Base-by-base conservation (phyloP, 2,113 vertebrate species). In the Murina feae region DNA sequence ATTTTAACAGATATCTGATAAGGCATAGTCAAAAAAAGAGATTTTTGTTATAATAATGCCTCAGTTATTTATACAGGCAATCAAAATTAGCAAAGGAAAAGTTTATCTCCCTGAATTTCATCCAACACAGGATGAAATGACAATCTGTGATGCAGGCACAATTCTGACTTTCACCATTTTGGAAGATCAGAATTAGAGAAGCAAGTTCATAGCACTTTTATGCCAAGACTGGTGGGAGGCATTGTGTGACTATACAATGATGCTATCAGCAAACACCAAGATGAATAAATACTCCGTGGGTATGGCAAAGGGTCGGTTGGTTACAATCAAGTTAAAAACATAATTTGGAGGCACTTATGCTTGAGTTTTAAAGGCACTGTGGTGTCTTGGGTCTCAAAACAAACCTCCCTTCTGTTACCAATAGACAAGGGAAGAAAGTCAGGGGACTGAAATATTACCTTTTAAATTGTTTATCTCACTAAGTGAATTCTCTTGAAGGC, bases 321-420 rank as follows among this genome's bases (percentile, higher is more conserved):
- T 84, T 39, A 65, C 5, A 79, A 32, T 39, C 32, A 37, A 69
- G 12, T 37, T 47, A 14, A 44, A 92, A 92, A 80, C 49, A 32
- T 51, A 80, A 42, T 51, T 85, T 84, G 37, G 28, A 78, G 79
- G 5, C 2, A 9, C 39, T 79, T 74, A 58, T 23, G 7, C 20
- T 68, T 72, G n/a, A 71, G 5, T 1, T 49, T 88, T 74, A 69
- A 80, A 66, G 11, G 8, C 1, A 30, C 28, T 58, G 11, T 88
- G n/a, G 6, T 76, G 11, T 4, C 10, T 4, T n/a, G 5, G 1
- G 12, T 2, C 21, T 75, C 1, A 6, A 9, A 71, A 13, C 9
- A 42, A 94, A 18, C 0, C 14, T 4, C 21, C 28, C 55, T 23
- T 51, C 0, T n/a, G 6, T 6, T 39, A 5, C 18, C 10, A 35